These are phyloP conservation scores for Chionis minor DNA, from an alignment of 2,113 vertebrate genomes.

Conservation along the genomic window DNA sequence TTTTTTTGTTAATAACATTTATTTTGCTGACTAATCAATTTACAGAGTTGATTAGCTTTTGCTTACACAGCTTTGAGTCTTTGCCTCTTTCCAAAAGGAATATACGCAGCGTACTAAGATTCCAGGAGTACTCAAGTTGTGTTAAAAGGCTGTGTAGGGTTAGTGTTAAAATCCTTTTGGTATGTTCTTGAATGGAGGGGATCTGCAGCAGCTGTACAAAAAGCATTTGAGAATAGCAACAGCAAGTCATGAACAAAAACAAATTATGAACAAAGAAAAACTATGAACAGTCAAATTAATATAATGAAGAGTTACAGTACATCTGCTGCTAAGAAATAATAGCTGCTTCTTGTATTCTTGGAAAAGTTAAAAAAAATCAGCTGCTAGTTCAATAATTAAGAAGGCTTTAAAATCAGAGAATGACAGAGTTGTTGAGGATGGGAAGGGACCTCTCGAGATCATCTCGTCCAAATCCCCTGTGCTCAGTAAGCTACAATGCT, in stretches of 20 bases:
- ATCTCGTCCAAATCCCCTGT: not conserved
- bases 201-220: not conserved
- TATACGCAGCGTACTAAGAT: not conserved
- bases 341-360: not conserved
- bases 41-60: not conserved
- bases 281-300: not conserved
- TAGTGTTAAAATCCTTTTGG: not conserved
- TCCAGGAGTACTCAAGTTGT: not conserved
- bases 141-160: not conserved
- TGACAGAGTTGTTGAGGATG: not conserved
- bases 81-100: not conserved
- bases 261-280: not conserved
- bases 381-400: not conserved
- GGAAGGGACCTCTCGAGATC: not conserved
- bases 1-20: not conserved
- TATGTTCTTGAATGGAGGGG: not conserved
- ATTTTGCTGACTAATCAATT: not conserved
- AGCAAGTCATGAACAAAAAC: not conserved
- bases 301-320: not conserved
- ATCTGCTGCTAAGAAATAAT: slow-evolving; percentile 3
- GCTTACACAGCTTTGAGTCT: not conserved
- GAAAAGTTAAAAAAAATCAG: not conserved
- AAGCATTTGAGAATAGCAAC: not conserved
- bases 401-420: not conserved
- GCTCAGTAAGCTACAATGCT: not conserved